Base-by-base conservation (phyloP, 2,113 vertebrate genomes). In the Asarcornis scutulata region DNA sequence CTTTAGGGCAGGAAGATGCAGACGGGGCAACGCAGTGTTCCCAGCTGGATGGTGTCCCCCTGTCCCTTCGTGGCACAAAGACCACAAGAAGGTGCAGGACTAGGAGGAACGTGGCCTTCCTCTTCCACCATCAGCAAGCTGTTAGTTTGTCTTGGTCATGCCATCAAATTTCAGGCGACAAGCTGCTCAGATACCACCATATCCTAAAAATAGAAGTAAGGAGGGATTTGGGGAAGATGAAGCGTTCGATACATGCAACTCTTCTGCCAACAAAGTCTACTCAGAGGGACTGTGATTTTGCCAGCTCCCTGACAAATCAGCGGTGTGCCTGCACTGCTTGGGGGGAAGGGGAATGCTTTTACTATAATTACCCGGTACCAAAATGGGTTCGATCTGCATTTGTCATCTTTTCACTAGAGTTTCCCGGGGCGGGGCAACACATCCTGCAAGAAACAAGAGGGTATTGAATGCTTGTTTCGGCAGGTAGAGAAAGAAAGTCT, bases 401-500 rank as follows among this genome's bases (percentile, higher is more conserved):
- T 63, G 32, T 16, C 44, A 31, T n/a, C 2, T 91, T 77, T 92
- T 68, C 76, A 26, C 25, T 52, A 25, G 42, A 38, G 60, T 56
- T 53, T 88, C 59, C 27, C 2, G 3, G 73, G 62, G 11, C 3
- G 9, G 40, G 25, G 29, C 3, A 1, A 64, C n/a, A 50, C 17
- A 11, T 25, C 27, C 3, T 1, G 42, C 64, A 76, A 88, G 90
- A 83, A 94, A 55, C 67, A 62, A 72, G 29, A 80, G 22, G 68
- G 32, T 16, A 73, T 68, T 42, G 23, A 67, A 18, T 83, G 25
- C 62, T 88, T 81, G 34, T 9, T 92, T 31, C 46, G 79, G 81
- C 64, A 89, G 83, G 86, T 95, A 46, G 60, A 76, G 79, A 72
- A 83, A 59, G 74, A 17, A 42, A 90, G 66, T 75, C 90, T 93